Conservation (phyloP, 2,888 invertebrate species). For the Ctena decussata region DNA sequence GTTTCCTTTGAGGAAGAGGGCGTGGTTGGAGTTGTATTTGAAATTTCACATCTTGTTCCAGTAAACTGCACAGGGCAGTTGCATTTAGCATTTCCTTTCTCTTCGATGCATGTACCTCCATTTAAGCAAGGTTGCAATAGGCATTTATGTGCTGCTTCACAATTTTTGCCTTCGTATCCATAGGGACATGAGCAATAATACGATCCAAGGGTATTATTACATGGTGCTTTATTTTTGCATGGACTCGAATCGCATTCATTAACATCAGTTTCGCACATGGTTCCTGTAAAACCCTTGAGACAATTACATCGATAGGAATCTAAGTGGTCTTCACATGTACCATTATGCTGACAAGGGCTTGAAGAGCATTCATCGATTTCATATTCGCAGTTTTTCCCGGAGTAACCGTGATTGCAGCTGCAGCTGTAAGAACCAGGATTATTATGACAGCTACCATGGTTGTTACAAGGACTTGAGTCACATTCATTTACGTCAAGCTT, state of each 20-base stretch:
- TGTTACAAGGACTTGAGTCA: neutral
- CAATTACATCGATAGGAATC: neutral
- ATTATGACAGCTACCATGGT: neutral
- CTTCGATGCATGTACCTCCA: neutral
- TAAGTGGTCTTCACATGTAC: neutral
- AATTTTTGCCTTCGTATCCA: neutral
- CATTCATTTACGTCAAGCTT: neutral
- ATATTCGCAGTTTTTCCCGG: neutral
- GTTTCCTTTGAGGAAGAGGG: too few species aligned
- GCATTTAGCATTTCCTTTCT: neutral
- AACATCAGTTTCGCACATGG: neutral
- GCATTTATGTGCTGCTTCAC: neutral
- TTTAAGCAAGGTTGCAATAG: neutral
- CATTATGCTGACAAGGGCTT: neutral
- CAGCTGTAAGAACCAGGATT: neutral
- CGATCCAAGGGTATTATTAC: neutral
- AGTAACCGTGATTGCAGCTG: neutral
- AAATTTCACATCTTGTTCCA: neutral
- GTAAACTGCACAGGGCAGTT: neutral
- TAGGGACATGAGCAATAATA: neutral
- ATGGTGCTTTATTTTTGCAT: neutral
- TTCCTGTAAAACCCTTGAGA: neutral
- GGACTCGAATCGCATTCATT: neutral
- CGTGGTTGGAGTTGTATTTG: too few species aligned
- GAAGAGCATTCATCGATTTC: constrained; percentile 3